A percentile compares a stretch with the other conserved stretches of the same genome.
Conservation (phyloP, 30 jellyfish, hydroid and myxozoan genomes). For the Cassiopea xamachana region DNA sequence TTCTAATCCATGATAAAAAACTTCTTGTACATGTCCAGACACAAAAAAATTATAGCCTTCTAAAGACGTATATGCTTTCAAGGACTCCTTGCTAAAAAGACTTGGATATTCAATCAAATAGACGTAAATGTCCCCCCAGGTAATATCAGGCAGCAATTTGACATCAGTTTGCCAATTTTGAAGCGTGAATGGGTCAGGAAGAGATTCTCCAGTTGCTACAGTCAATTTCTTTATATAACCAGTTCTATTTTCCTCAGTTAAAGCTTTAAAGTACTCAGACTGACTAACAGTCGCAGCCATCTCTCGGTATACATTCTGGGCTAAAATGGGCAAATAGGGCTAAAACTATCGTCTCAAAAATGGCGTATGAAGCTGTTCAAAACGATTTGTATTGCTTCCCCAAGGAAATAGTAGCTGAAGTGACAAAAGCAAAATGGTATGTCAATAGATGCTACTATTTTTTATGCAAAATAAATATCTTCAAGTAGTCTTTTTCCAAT, state of each 20-base stretch:
- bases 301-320: too few species aligned
- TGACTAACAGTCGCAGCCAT: conserved; percentile 2
- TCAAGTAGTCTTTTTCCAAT: too few species aligned
- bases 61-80: conserved; percentile 48
- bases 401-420: too few species aligned
- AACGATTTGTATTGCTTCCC: too few species aligned
- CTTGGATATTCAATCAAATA: conserved; percentile 62
- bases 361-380: too few species aligned
- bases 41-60: conserved; percentile 49
- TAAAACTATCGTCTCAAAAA: too few species aligned
- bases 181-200: conserved; percentile 63
- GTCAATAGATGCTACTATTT: too few species aligned
- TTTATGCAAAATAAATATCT: too few species aligned
- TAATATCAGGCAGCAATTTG: conserved; percentile 64
- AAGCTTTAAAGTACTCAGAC: conserved; percentile 5
- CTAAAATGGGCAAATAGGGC: too few species aligned
- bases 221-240: conserved; percentile 13
- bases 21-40: conserved; percentile 71
- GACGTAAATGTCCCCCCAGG: conserved; percentile 55
- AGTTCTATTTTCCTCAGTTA: conserved; percentile 16
- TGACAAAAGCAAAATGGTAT: too few species aligned
- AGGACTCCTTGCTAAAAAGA: conserved; percentile 37
- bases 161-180: conserved; percentile 64
- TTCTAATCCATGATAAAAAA: conserved; percentile 42
- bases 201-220: conserved; percentile 32